Percentiles rank a stretch among this genome's conserved stretches.
These are phyloP conservation scores for Temnothorax rugatulus DNA, from an alignment of 2,888 invertebrate species.

Conservation along the genomic window DNA sequence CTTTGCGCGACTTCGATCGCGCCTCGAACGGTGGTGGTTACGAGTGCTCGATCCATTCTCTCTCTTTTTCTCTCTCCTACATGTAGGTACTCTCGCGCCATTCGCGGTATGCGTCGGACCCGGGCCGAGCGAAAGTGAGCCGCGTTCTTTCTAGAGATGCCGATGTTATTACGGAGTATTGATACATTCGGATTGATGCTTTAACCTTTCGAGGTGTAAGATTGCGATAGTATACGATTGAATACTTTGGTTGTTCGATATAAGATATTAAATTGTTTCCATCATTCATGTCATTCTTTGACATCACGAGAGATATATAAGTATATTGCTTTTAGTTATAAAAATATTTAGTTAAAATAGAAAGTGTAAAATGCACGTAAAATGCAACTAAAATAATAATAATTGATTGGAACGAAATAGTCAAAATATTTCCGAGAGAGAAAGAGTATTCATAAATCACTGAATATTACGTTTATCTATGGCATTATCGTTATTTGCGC, in stretches of 20 bases:
- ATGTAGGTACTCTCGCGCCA: conserved; percentile 58
- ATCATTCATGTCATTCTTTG: not conserved
- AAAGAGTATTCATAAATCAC: conserved; percentile 7
- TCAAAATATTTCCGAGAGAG: not conserved
- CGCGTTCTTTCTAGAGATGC: conserved; percentile 52
- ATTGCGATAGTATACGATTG: conserved; percentile 13
- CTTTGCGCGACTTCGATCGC: conserved; percentile 58
- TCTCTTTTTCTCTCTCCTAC: not conserved
- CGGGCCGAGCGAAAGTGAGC: conserved; percentile 75
- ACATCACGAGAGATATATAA: not conserved
- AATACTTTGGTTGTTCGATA: not conserved
- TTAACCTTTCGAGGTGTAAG: conserved; percentile 33
- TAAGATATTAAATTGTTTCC: not conserved
- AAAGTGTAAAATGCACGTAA: not conserved
- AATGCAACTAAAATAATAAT: not conserved
- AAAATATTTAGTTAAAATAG: conserved; percentile 9
- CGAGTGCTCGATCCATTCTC: conserved; percentile 10
- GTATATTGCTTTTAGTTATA: not conserved
- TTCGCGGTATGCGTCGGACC: conserved; percentile 66
- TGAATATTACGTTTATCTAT: conserved; percentile 6
- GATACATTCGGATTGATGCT: conserved; percentile 28
- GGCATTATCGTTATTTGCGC: conserved; percentile 25
- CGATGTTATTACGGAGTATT: conserved; percentile 29
- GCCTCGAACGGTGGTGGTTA: conserved; percentile 43
- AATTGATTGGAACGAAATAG: not conserved